phyloP scores from a whole-genome alignment of 92 coral and sea anemone genomes.

The Palythoa caribaeorum region DNA sequence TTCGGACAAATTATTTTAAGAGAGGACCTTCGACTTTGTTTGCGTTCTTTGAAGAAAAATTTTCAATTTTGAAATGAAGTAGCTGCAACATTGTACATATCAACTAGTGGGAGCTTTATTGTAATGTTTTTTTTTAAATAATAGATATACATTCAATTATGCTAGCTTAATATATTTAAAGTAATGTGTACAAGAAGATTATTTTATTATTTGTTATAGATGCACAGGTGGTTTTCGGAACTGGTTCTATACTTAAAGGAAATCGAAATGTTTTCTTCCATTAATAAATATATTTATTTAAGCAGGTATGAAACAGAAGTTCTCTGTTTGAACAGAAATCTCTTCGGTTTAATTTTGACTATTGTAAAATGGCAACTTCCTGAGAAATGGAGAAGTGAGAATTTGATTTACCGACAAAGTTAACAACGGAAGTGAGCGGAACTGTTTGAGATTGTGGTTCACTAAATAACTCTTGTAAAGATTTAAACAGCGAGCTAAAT shows the following conservation, averaged over 20 bases:
- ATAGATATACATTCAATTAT: constrained; percentile 7
- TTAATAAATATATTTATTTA: neutral
- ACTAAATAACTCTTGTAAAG: constrained; percentile 3
- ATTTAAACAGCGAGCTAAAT: neutral
- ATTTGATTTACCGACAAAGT: neutral
- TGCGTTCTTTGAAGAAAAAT: neutral
- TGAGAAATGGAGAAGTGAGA: constrained; percentile 6
- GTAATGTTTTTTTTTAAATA: constrained; percentile 5
- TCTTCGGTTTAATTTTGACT: neutral
- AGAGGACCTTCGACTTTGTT: neutral
- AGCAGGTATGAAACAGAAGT: neutral
- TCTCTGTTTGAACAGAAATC: neutral
- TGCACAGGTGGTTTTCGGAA: neutral
- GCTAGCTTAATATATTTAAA: neutral
- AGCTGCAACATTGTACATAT: neutral
- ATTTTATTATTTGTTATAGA: neutral
- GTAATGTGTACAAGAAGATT: neutral
- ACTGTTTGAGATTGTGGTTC: constrained; percentile 13
- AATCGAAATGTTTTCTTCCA: no score
- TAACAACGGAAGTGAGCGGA: constrained; percentile 14
- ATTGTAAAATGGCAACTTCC: neutral
- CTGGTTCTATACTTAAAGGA: no score
- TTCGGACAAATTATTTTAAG: neutral
- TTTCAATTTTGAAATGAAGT: neutral
- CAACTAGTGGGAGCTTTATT: neutral